phyloP scores from a whole-genome alignment of 2,797 vertebrate genomes.

The Sebastes matsubarae region DNA sequence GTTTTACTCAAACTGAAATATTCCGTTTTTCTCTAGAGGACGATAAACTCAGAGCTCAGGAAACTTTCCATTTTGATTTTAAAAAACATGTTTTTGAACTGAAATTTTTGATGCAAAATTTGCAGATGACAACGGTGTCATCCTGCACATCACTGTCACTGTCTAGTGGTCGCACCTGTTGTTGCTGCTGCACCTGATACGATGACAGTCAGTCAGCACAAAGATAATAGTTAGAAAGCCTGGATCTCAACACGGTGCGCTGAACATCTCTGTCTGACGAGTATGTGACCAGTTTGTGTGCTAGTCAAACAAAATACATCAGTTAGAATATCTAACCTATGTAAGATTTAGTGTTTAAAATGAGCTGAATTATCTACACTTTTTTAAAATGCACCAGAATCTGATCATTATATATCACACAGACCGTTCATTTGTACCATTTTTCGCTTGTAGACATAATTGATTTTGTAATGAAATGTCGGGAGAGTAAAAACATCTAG shows the following conservation, averaged over 20 bases:
- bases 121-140: background rate
- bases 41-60: background rate
- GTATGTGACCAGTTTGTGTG: background rate
- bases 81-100: no score
- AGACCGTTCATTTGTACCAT: no score
- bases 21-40: background rate
- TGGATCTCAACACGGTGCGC: background rate
- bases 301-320: background rate
- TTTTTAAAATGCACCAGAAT: background rate
- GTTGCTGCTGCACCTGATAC: conserved; percentile 1
- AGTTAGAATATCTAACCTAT: background rate
- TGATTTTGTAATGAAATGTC: background rate
- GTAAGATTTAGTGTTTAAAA: background rate
- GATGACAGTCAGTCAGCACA: conserved; percentile 7
- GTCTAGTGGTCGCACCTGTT: conserved; percentile 10
- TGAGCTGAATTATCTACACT: background rate
- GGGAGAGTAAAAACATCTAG: background rate
- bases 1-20: background rate
- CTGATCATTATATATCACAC: background rate
- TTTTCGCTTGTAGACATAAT: background rate
- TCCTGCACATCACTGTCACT: background rate
- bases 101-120: background rate
- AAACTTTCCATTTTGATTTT: background rate
- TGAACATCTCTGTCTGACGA: conserved; percentile 11
- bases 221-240: background rate